Conservation (phyloP, 2,888 invertebrate genomes). For the Venustoraphidia nigricollis region DNA sequence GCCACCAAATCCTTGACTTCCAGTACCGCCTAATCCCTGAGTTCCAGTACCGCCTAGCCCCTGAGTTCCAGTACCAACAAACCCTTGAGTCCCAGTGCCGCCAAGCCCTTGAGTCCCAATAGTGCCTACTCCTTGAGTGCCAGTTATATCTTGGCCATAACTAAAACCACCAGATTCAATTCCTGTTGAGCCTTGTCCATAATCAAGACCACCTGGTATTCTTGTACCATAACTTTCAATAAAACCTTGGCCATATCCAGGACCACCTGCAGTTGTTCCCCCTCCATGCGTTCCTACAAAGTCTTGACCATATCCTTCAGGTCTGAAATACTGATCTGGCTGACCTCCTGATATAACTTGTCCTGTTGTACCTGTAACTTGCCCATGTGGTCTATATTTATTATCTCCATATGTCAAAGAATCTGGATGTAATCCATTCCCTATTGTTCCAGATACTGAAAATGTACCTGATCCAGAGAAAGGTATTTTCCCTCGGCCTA, state of each 20-base stretch:
- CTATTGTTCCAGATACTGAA: no score
- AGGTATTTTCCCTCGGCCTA: no score
- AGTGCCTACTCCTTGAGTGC: neutral
- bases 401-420: no score
- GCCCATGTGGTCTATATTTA: slow-evolving; percentile 5
- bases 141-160: slow-evolving; percentile 8
- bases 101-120: neutral
- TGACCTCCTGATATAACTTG: slow-evolving; percentile 8
- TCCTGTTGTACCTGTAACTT: slow-evolving; percentile 9
- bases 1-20: neutral
- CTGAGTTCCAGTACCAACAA: neutral
- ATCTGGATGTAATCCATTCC: no score
- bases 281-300: neutral
- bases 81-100: neutral
- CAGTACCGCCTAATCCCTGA: neutral
- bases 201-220: slow-evolving; percentile 1
- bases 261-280: slow-evolving; percentile 5
- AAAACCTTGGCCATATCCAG: slow-evolving; percentile 6
- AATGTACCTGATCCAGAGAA: no score
- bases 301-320: neutral
- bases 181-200: slow-evolving; percentile 6
- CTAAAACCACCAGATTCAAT: neutral
- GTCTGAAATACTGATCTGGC: slow-evolving; percentile 1
- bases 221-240: slow-evolving; percentile 7
- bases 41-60: slow-evolving; percentile 9